phyloP scores from a whole-genome alignment of 2,113 vertebrate genomes.

The Blennius ocellaris region DNA sequence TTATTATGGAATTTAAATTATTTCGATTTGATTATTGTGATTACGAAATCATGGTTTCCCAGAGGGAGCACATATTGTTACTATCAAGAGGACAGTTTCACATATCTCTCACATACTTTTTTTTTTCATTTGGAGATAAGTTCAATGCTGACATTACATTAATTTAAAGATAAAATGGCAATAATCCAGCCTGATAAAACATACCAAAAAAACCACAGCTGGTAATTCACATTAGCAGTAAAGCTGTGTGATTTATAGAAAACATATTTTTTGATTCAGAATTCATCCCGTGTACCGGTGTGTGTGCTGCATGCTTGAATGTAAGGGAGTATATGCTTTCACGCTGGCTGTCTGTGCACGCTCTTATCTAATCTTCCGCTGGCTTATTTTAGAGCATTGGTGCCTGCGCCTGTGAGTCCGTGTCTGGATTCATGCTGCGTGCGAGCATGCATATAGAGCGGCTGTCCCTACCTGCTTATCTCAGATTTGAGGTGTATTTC shows the following conservation, averaged over 20 bases:
- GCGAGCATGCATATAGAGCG: background rate
- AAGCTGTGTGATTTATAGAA: background rate
- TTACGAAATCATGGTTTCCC: too few species aligned
- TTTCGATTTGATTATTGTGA: too few species aligned
- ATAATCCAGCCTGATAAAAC: background rate
- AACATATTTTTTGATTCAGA: background rate
- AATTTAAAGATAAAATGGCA: background rate
- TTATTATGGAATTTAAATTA: too few species aligned
- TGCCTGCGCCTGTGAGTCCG: constrained; percentile 7
- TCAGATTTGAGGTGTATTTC: constrained; percentile 22
- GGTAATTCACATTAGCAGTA: background rate
- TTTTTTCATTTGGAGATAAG: background rate
- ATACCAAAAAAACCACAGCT: background rate
- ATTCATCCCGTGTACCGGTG: constrained; percentile 1
- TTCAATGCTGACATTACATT: background rate
- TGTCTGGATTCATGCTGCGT: constrained; percentile 7
- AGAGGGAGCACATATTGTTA: too few species aligned
- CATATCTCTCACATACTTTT: too few species aligned
- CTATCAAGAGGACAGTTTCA: too few species aligned
- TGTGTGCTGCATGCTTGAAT: background rate
- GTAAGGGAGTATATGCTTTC: background rate
- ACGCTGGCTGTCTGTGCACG: background rate
- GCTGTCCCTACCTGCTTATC: constrained; percentile 29
- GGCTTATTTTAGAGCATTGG: constrained; percentile 22
- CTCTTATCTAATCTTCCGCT: constrained; percentile 32